A percentile compares a stretch with the other conserved stretches of the same genome.
Evolutionary conservation across 2,888 invertebrate species (phyloP).

Genomic region (Imbricaverruca yamaguchii): DNA sequence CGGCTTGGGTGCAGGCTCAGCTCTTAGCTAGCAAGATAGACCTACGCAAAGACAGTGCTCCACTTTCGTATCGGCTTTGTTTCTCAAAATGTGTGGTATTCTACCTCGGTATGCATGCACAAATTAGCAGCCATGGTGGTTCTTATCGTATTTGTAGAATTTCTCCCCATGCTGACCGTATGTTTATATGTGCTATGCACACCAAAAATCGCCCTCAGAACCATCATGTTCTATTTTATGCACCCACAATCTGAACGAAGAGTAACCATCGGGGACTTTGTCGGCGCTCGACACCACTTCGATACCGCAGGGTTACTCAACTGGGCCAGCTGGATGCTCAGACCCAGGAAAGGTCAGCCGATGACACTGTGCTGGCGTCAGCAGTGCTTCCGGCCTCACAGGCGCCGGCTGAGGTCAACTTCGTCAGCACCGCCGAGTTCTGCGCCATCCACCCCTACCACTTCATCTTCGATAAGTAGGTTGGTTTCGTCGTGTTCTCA

Average conservation of each 20-base stretch:
- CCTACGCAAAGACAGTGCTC: too few species aligned
- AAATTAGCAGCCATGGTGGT: too few species aligned
- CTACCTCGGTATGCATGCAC: too few species aligned
- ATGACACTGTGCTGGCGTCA: background rate
- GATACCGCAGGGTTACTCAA: background rate
- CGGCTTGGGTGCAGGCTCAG: too few species aligned
- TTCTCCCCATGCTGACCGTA: background rate
- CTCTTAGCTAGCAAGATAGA: too few species aligned
- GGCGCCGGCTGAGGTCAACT: constrained; percentile 11
- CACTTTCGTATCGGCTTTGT: too few species aligned
- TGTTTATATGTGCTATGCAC: background rate
- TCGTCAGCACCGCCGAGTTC: constrained; percentile 20
- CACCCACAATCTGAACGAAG: background rate
- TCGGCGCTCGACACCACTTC: background rate
- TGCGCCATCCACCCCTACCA: constrained; percentile 27
- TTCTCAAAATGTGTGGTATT: too few species aligned
- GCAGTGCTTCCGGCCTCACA: background rate
- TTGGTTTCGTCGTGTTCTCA: too few species aligned
- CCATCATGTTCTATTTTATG: background rate
- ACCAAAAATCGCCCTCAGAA: background rate
- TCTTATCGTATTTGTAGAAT: too few species aligned
- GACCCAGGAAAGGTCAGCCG: background rate
- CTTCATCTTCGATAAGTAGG: constrained; percentile 28
- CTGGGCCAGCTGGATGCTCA: background rate
- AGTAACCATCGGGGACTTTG: background rate